These are phyloP conservation scores for Andrena chrysosceles DNA, from an alignment of 2,888 invertebrate genomes.

Conservation along the genomic window DNA sequence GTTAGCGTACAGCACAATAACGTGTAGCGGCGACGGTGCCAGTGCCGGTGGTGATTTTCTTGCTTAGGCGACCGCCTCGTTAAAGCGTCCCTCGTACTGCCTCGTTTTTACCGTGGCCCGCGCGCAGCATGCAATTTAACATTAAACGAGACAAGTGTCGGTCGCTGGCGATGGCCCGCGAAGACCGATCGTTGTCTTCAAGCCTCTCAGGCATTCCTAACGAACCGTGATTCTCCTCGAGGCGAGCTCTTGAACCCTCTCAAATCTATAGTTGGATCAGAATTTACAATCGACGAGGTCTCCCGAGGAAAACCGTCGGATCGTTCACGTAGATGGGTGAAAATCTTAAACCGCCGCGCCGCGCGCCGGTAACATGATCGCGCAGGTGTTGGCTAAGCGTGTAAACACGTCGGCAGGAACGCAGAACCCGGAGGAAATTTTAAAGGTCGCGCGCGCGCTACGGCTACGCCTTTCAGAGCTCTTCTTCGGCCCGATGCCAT, in stretches of 20 bases:
- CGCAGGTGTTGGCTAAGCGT: constrained; percentile 72
- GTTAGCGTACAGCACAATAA: constrained; percentile 31
- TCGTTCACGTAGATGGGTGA: constrained; percentile 36
- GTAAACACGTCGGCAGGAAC: constrained; percentile 67
- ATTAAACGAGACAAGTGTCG: constrained; percentile 51
- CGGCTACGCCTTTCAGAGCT: constrained; percentile 67
- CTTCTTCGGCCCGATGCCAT: constrained; percentile 64
- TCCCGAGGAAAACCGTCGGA: constrained; percentile 22
- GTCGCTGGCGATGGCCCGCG: constrained; percentile 25
- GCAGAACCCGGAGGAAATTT: constrained; percentile 73
- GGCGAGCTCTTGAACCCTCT: too few species aligned
- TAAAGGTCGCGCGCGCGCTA: constrained; percentile 78
- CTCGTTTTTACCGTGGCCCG: constrained; percentile 46
- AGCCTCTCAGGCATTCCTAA: not conserved
- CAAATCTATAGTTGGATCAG: too few species aligned
- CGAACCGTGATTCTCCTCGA: too few species aligned
- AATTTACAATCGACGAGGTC: too few species aligned
- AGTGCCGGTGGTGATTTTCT: constrained; percentile 42
- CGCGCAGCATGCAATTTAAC: constrained; percentile 54
- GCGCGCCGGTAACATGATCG: constrained; percentile 58
- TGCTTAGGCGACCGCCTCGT: constrained; percentile 53
- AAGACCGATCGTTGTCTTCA: not conserved
- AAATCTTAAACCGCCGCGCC: constrained; percentile 55
- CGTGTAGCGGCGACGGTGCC: constrained; percentile 18
- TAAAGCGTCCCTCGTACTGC: constrained; percentile 44